Base-by-base conservation (phyloP, 1,140 invertebrate genomes). In the Sipha flava region DNA sequence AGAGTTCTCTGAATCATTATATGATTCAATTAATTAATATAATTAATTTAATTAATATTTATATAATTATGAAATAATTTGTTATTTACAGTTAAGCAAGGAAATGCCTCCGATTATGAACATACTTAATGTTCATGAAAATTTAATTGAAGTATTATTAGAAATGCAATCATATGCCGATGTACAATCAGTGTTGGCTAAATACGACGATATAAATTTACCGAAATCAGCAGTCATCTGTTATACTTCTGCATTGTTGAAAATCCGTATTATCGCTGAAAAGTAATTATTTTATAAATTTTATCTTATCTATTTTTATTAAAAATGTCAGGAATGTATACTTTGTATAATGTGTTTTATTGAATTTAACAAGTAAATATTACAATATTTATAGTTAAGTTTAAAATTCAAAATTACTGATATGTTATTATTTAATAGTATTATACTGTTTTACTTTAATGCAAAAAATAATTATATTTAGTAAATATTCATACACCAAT, bases 151-250 rank as follows among this genome's bases (percentile, higher is more conserved):
- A 88, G 94, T 92, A 21, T 87, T 98, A 79, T 86, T 99, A 79
- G 96, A 98, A 88, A 93, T 97, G 90, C 95, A 97, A 86, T 94
- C 95, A 0, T 99, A 98, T 86, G 95, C 96, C 29, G 97, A 99
- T 88, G 95, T 95, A 40, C 95, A 98, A 87, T 95, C 96, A 54
- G 94, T 99, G 47, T 86, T 99, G 82, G 95, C 97, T 16, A 96
- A 97, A 86, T 98, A 98, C 86, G 97, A 98, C 87, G 97, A 98
- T 85, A 96, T 96, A 80, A 95, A 92, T 84, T 87, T 97, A 83
- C 96, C 97, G 31, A 97, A 97, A 86, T 98, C 96, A 79, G 97
- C 97, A 14, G 93, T 95, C n/a, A 95, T 99, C 82, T 97, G 95
- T 87, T 99, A 98, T 85, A 98, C 97, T 80, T 93, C 95, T 40